A percentile compares a stretch with the other conserved stretches of the same genome.
phyloP scores from a whole-genome alignment of 1,140 invertebrate genomes.

The Leucophenga varia region DNA sequence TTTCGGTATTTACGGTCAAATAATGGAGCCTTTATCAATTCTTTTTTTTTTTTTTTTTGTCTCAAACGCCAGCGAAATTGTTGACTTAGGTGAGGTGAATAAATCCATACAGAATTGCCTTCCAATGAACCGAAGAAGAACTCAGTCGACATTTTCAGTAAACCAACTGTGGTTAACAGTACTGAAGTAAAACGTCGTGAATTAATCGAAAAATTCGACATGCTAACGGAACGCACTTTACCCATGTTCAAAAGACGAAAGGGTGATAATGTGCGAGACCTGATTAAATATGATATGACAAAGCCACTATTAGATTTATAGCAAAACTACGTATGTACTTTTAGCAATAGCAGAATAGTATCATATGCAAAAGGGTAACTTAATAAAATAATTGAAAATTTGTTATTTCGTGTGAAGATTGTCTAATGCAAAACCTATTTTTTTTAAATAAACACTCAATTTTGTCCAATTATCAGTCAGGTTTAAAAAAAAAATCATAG shows the following conservation, averaged over 20 bases:
- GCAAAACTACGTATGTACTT: too few relatives aligned
- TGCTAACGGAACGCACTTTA: constrained; percentile 31
- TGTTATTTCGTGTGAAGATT: too few relatives aligned
- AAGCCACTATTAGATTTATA: constrained; percentile 14
- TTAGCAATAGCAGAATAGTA: too few relatives aligned
- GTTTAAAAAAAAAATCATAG: too few relatives aligned
- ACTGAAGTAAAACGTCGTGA: constrained; percentile 25
- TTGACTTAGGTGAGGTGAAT: constrained; percentile 33
- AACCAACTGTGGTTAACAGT: too few relatives aligned
- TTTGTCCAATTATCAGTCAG: too few relatives aligned
- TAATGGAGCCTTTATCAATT: constrained; percentile 31
- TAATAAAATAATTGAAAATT: too few relatives aligned
- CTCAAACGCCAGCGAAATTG: constrained; percentile 26
- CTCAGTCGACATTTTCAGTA: too few relatives aligned
- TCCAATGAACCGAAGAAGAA: too few relatives aligned
- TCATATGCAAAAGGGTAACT: too few relatives aligned
- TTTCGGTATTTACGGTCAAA: constrained; percentile 26
- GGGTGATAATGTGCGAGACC: constrained; percentile 24
- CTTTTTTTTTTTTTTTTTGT: constrained; percentile 42
- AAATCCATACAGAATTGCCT: constrained; percentile 27
- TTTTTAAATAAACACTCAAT: too few relatives aligned
- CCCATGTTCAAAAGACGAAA: constrained; percentile 36
- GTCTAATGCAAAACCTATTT: too few relatives aligned
- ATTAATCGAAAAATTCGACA: constrained; percentile 26
- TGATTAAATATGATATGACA: constrained; percentile 29